Percentiles rank a stretch among this genome's conserved stretches.
Evolutionary conservation across 2,797 vertebrate species (phyloP).

Genomic region (Trachops cirrhosus): DNA sequence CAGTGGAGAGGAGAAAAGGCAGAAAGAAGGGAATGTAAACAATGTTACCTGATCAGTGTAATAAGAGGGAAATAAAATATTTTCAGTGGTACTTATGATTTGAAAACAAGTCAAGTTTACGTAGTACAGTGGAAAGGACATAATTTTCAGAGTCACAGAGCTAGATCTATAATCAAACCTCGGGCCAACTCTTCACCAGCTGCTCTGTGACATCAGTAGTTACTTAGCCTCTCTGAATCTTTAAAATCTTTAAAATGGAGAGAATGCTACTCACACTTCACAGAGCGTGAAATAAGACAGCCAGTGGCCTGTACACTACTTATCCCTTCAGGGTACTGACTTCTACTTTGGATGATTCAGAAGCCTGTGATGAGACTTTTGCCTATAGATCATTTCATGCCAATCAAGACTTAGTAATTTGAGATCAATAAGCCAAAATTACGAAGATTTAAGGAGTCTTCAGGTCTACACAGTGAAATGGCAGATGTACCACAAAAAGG

Average conservation of each 20-base stretch:
- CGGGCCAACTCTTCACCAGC: background rate
- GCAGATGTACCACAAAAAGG: background rate
- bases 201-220: background rate
- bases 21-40: background rate
- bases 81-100: background rate
- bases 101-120: background rate
- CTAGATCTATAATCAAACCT: background rate
- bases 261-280: background rate
- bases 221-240: background rate
- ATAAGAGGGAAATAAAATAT: conserved; percentile 35
- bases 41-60: background rate
- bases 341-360: background rate
- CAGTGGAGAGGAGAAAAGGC: background rate
- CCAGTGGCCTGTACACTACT: background rate
- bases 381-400: background rate
- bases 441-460: background rate
- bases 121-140: background rate
- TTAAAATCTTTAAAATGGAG: background rate
- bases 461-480: background rate
- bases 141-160: background rate
- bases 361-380: background rate
- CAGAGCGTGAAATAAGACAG: background rate
- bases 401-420: background rate
- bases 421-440: background rate
- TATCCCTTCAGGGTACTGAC: background rate